Conservation (phyloP, 2,888 invertebrate genomes). For the Galerucella nymphaeae region DNA sequence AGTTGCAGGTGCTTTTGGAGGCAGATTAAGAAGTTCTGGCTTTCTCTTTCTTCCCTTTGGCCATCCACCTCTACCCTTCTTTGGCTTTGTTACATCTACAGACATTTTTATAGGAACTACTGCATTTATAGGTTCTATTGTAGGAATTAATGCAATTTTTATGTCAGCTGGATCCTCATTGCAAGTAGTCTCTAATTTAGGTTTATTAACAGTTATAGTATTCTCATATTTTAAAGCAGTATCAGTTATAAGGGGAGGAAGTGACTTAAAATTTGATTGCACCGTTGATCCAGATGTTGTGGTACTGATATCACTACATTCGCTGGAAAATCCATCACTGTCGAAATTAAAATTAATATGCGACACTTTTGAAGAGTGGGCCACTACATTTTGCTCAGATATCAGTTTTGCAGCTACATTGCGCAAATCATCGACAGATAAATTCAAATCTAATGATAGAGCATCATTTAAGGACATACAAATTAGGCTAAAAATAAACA, state of each 20-base stretch:
- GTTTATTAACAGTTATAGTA: slow-evolving; percentile 40
- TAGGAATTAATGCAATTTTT: slow-evolving; percentile 28
- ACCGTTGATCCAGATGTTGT: slow-evolving; percentile 49
- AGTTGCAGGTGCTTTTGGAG: slow-evolving; percentile 70
- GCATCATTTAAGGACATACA: slow-evolving; percentile 66
- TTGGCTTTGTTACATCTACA: slow-evolving; percentile 49
- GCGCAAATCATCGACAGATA: slow-evolving; percentile 65
- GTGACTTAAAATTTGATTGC: slow-evolving; percentile 46
- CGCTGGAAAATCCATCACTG: slow-evolving; percentile 63
- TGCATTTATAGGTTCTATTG: slow-evolving; percentile 20
- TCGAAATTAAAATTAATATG: slow-evolving; percentile 54
- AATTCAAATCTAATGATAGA: slow-evolving; percentile 63
- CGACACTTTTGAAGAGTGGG: slow-evolving; percentile 32
- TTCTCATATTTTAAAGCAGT: slow-evolving; percentile 43
- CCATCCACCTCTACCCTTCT: slow-evolving; percentile 70
- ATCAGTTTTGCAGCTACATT: slow-evolving; percentile 64
- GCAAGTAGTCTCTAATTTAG: slow-evolving; percentile 40
- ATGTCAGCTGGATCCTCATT: slow-evolving; percentile 21
- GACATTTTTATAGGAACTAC: slow-evolving; percentile 40
- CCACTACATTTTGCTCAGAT: slow-evolving; percentile 58
- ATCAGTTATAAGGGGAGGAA: slow-evolving; percentile 46
- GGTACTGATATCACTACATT: slow-evolving; percentile 59
- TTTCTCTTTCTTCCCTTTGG: slow-evolving; percentile 72
- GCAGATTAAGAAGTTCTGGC: slow-evolving; percentile 65
- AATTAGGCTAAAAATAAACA: slow-evolving; percentile 61